These are phyloP conservation scores for Nephotettix cincticeps DNA, from an alignment of 1,140 invertebrate species.

Conservation along the genomic window DNA sequence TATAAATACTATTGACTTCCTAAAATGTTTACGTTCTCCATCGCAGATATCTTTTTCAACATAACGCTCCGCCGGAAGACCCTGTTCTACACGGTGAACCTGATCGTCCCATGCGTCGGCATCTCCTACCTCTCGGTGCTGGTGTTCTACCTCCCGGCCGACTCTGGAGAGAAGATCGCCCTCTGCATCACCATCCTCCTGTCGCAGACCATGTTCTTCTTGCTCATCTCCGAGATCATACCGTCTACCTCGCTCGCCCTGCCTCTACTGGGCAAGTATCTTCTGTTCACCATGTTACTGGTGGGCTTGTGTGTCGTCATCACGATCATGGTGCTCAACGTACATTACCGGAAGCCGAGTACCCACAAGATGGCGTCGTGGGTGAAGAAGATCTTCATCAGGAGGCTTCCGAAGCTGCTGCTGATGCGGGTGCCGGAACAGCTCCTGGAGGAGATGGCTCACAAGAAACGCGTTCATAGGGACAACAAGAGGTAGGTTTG, in stretches of 20 bases:
- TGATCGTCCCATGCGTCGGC: conserved; percentile 92
- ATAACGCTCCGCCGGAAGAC: conserved; percentile 94
- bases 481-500: conserved; percentile 44
- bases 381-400: conserved; percentile 86
- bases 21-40: too few relatives aligned
- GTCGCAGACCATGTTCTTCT: conserved; percentile 98
- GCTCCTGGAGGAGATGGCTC: conserved; percentile 71
- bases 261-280: conserved; percentile 95
- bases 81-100: conserved; percentile 94
- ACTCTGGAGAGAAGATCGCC: conserved; percentile 98
- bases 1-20: too few relatives aligned
- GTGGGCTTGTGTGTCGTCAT: conserved; percentile 95
- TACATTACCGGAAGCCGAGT: conserved; percentile 98
- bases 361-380: conserved; percentile 96
- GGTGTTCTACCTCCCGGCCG: conserved; percentile 97
- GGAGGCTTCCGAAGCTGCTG: conserved; percentile 75
- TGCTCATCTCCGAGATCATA: conserved; percentile 97
- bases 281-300: conserved; percentile 98
- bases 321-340: conserved; percentile 96
- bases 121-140: conserved; percentile 89
- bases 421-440: conserved; percentile 85
- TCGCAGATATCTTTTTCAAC: conserved; percentile 98
- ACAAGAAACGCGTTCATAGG: conserved; percentile 68
- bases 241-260: conserved; percentile 97
- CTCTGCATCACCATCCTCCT: conserved; percentile 98